Base-by-base conservation (phyloP, 53 echinoderm and acorn worm species). In the Luidia sarsii region DNA sequence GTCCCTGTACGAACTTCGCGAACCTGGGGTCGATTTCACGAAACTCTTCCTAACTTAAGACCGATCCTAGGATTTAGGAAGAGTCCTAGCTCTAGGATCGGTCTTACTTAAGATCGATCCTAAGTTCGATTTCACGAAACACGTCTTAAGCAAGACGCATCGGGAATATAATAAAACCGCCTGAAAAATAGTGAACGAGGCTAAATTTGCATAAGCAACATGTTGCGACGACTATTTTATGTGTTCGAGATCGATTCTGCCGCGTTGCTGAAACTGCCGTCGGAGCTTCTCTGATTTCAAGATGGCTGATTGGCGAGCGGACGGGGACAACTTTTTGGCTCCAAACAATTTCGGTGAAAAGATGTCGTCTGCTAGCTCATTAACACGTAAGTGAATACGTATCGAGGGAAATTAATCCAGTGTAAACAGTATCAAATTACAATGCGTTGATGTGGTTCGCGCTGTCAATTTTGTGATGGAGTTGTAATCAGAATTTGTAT, bases 91-190 rank as follows among this genome's bases (percentile, higher is more conserved):
- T 18, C 2, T 64, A 64, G 8, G 64, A 64, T 64, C 64, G 37
- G 21, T 64, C 64, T 21, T 64, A 33, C 16, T 14, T 64, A 64
- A 64, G 64, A 64, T 7, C 18, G 3, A 22, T 64, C 65, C 65
- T 64, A 36, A 36, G 65, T 34, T 64, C 65, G 39, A 64, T 64
- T 64, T 64, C 65, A 64, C 39, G 36, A 64, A 64, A 64, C 65
- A 0, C 65, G 65, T 64, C 65, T 35, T 64, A 64, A 64, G 65
- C 65, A 33, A 22, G 65, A 64, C 65, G 1, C 3, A 10, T 64
- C 37, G 1, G 34, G 36, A 64, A 1, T 64, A 64, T n/a, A 19
- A 64, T 38, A 64, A 64, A 64, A 1, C 65, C 39, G 6, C 22
- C 33, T 34, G 9, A 0, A 0, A 38, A 0, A 34, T 36, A 2